Percentiles rank a stretch among this genome's conserved stretches.
Evolutionary conservation across 2,113 vertebrate genomes (phyloP).

Genomic region (Lethenteron camtschaticum): DNA sequence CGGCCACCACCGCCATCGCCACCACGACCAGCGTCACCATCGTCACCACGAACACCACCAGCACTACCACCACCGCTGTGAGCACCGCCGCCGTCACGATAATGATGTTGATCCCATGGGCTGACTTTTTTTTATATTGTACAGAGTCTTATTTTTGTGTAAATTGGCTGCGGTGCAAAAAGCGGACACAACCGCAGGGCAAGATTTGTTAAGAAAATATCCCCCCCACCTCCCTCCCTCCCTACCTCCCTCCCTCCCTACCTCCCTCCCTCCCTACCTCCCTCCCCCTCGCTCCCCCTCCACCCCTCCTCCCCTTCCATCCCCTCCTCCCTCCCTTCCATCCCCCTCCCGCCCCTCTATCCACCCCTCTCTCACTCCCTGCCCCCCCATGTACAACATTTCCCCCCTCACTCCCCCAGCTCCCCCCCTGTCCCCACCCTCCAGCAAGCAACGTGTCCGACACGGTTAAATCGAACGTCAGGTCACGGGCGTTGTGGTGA

Average conservation of each 20-base stretch:
- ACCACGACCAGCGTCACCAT: too few species aligned
- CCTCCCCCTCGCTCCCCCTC: background rate
- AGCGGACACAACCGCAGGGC: background rate
- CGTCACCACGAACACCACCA: too few species aligned
- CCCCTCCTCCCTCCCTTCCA: background rate
- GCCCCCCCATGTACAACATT: too few species aligned
- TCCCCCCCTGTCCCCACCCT: too few species aligned
- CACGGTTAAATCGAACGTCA: too few species aligned
- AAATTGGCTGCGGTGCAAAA: slow-evolving; percentile 14
- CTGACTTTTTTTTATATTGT: slow-evolving; percentile 52
- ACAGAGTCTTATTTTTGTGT: slow-evolving; percentile 39
- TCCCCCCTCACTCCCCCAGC: too few species aligned
- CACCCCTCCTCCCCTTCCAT: background rate
- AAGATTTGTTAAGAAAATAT: background rate
- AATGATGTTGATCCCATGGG: slow-evolving; percentile 23
- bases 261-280: too few species aligned
- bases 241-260: background rate
- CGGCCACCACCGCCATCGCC: too few species aligned
- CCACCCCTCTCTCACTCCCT: background rate
- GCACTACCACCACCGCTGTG: too few species aligned
- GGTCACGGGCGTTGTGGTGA: too few species aligned
- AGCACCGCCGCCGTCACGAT: too few species aligned
- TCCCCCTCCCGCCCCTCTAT: background rate
- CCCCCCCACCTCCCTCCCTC: background rate
- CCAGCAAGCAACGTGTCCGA: too few species aligned